phyloP scores from a whole-genome alignment of 2,797 vertebrate species.

The Myotis pilosus region DNA sequence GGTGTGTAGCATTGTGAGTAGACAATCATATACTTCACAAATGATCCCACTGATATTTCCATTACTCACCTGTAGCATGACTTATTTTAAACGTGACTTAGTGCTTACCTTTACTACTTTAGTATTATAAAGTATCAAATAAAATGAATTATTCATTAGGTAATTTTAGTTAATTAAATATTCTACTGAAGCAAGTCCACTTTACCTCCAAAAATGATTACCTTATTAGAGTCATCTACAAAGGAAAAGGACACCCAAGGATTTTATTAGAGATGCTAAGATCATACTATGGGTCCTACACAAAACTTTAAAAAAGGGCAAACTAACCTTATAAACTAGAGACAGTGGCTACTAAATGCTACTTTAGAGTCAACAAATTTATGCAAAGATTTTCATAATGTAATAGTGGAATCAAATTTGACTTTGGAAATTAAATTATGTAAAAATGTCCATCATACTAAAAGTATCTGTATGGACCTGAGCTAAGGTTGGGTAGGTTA shows the following conservation, averaged over 20 bases:
- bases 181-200: conserved; percentile 8
- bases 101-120: not conserved
- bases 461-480: not conserved
- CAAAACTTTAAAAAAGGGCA: conserved; percentile 19
- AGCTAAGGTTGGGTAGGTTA: not conserved
- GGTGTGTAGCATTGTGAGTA: not conserved
- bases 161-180: conserved; percentile 38
- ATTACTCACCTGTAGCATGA: not conserved
- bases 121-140: conserved; percentile 9
- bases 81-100: conserved; percentile 26
- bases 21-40: not conserved
- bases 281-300: not conserved
- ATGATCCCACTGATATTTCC: not conserved
- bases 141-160: conserved; percentile 35
- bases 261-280: conserved; percentile 20
- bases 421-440: conserved; percentile 59
- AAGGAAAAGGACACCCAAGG: not conserved
- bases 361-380: conserved; percentile 48
- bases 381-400: conserved; percentile 37
- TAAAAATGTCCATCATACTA: not conserved
- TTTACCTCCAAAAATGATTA: conserved; percentile 42
- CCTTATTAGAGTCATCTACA: not conserved
- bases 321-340: conserved; percentile 43
- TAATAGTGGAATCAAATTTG: conserved; percentile 51
- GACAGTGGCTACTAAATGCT: not conserved